phyloP scores from a whole-genome alignment of 2,888 invertebrate species.

The Quadroppia sp. region DNA sequence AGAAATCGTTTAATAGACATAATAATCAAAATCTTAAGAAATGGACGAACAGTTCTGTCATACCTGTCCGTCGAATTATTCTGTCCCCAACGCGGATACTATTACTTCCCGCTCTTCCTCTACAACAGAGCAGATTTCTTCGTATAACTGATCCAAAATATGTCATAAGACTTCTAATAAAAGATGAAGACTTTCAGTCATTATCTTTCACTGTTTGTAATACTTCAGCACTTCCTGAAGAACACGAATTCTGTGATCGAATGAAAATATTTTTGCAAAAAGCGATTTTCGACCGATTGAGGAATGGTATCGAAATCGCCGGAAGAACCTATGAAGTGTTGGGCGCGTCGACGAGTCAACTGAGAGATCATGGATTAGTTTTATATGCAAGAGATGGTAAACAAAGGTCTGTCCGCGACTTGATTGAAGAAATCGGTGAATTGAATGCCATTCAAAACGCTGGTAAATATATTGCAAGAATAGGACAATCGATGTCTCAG shows the following conservation, averaged over 20 bases:
- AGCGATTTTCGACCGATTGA: slow-evolving; percentile 37
- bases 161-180: slow-evolving; percentile 44
- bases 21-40: background rate
- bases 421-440: slow-evolving; percentile 48
- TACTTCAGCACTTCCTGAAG: slow-evolving; percentile 33
- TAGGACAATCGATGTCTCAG: slow-evolving; percentile 53
- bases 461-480: slow-evolving; percentile 52
- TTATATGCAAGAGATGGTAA: slow-evolving; percentile 47
- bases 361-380: slow-evolving; percentile 49
- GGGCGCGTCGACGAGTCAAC: slow-evolving; percentile 48
- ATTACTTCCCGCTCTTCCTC: slow-evolving; percentile 44
- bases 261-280: background rate
- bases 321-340: slow-evolving; percentile 47
- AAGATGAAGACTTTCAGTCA: slow-evolving; percentile 46
- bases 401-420: slow-evolving; percentile 43
- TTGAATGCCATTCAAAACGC: slow-evolving; percentile 46
- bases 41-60: background rate
- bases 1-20: background rate
- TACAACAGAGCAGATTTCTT: slow-evolving; percentile 46
- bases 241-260: slow-evolving; percentile 41
- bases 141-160: slow-evolving; percentile 44
- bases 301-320: slow-evolving; percentile 45
- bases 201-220: slow-evolving; percentile 42
- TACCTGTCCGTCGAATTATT: slow-evolving; percentile 44
- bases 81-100: slow-evolving; percentile 46